Evolutionary conservation across 2,113 vertebrate genomes (phyloP), one percentile per base, ranked within the genome.

Genomic region (Hypanus sabinus): DNA sequence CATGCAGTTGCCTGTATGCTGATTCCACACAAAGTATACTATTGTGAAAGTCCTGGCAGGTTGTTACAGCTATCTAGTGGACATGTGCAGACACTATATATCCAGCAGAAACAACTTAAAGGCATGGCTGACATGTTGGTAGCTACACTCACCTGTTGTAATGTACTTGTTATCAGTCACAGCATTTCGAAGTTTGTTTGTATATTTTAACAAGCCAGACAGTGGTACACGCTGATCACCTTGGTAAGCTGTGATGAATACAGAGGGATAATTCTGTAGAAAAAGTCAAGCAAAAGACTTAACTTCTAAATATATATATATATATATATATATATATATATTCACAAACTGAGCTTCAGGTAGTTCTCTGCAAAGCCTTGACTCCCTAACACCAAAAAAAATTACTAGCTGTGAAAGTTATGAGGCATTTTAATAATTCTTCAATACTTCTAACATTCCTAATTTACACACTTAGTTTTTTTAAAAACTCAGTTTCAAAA

Each of bases 191-290:
- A 99, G 96, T 94, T 95, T 97, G 94, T 97, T 95, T 0, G 96
- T 95, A 30, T 99, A 99, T 93, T 76, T 96, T n/a, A 98, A 20
- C 60, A 99, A 96, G 77, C 98, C 98, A 33, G 95, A 94, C 93
- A 98, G 94, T 79, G 98, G 97, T 75, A 98, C 92, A 93, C 98
- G 97, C 76, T 96, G 95, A 88, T 99, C 99, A 0, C 95, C 96
- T 65, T 97, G 97, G 95, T 98, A 98, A 0, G 97, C 98, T 1
- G 98, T 98, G 96, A 99, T 98, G 94, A 98, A 96, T 96, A 99
- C 94, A 0, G 99, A 98, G 83, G 99, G 99, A 90, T 99, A 99
- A 94, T 94, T 85, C 98, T 99, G 94, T 46, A 46, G 4, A 68
- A 91, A 95, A 87, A 94, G 93, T 77, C 10, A 70, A 46, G 46